A percentile compares a stretch with the other conserved stretches of the same genome.
Conservation (phyloP, 2,797 vertebrate species). For the Notamacropus eugenii region DNA sequence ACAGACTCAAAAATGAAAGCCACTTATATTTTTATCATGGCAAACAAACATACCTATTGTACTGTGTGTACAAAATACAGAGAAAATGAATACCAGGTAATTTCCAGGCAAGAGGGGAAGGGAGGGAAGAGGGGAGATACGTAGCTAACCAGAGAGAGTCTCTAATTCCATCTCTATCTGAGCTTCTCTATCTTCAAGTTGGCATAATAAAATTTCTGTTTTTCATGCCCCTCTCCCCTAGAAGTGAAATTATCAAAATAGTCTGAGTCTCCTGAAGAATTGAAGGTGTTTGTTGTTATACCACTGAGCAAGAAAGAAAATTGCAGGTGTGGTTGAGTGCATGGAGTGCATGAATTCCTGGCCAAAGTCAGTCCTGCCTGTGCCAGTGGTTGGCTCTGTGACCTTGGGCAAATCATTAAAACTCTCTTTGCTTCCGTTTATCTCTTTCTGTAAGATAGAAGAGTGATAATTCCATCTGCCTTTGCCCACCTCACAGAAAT, state of each 20-base stretch:
- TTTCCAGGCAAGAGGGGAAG: background rate
- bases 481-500: slow-evolving; percentile 28
- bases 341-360: background rate
- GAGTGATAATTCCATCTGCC: background rate
- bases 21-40: background rate
- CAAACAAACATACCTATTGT: background rate
- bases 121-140: background rate
- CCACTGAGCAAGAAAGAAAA: background rate
- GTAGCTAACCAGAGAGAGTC: background rate
- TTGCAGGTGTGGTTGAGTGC: background rate
- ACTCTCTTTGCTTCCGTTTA: slow-evolving; percentile 1
- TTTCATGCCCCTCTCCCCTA: background rate
- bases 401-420: slow-evolving; percentile 9
- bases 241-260: background rate
- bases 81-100: background rate
- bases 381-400: background rate
- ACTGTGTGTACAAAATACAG: background rate
- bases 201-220: background rate
- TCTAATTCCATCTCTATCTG: background rate
- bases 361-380: background rate
- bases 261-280: background rate
- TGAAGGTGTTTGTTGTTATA: background rate
- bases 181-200: background rate
- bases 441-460: background rate
- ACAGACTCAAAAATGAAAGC: background rate